Base-by-base conservation (phyloP, 2,113 vertebrate species). In the Castor canadensis region DNA sequence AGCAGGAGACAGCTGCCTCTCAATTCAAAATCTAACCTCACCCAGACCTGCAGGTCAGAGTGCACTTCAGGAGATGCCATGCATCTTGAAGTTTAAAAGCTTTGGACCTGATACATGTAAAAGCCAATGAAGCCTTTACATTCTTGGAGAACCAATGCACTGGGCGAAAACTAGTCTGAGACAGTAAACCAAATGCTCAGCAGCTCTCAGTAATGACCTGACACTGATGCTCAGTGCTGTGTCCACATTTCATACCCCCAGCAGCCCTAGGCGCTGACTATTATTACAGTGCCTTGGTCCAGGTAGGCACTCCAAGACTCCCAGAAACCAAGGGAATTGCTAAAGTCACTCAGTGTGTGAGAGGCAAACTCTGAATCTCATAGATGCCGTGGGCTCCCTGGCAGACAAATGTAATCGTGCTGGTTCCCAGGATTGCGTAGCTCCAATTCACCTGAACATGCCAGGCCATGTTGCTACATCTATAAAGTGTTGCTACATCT, bases 161-260 rank as follows among this genome's bases (percentile, higher is more conserved):
- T 17, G 22, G 35, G 15, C 47, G 30, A 62, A 84, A 67, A 77
- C 40, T 32, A 89, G 20, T 19, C 24, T 19, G 0, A 54, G 13
- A 47, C 3, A 28, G 8, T 40, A 73, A 73, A 56, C 54, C 32
- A 19, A 66, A n/a, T 47, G 47, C 80, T 85, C 45, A 66, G 1
- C 45, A 13, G 30, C 20, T 72, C 35, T 95, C 69, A 52, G 1
- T 45, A 40, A 38, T 11, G 69, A 12, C 35, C 12, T 30, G 35
- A 3, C 4, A 5, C 1, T 45, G 62, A 26, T 19, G 0, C 4
- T 35, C 45, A 9, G 26, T 54, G 72, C n/a, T 1, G 15, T 1
- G 1, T 11, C 64, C 66, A 54, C 30, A 38, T 64, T 10, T 17
- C 20, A 6, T 38, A 45, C 1, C 19, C 62, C 54, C 56, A 11